Evolutionary conservation across 92 coral and sea anemone species (phyloP).

Genomic region (Epizoanthus illoricatus): DNA sequence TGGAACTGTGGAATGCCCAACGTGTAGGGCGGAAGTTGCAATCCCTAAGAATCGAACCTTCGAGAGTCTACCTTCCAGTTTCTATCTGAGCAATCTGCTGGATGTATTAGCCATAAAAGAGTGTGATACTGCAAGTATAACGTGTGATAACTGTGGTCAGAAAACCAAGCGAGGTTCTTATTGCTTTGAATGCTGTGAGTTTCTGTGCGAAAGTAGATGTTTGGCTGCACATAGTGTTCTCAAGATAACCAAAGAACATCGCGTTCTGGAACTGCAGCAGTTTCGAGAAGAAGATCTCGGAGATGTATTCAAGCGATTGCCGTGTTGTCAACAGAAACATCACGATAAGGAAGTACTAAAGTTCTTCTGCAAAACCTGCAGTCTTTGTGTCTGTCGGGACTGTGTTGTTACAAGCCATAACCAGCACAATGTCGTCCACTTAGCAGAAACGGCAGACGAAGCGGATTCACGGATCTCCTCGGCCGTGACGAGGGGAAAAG

Average conservation of each 20-base stretch:
- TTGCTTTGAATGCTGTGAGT: slow-evolving; percentile 46
- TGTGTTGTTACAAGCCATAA: slow-evolving; percentile 37
- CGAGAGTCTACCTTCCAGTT: slow-evolving; percentile 44
- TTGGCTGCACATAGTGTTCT: slow-evolving; percentile 39
- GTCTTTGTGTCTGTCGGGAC: slow-evolving; percentile 42
- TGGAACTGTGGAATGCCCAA: slow-evolving; percentile 40
- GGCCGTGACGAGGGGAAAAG: slow-evolving; percentile 14
- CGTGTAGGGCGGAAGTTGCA: slow-evolving; percentile 19
- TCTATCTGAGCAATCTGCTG: slow-evolving; percentile 49
- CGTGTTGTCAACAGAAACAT: slow-evolving; percentile 36
- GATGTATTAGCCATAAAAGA: slow-evolving; percentile 49
- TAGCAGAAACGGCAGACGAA: slow-evolving; percentile 34
- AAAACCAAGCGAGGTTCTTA: slow-evolving; percentile 38
- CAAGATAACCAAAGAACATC: slow-evolving; percentile 17
- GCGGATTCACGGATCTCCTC: not conserved
- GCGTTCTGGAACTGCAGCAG: slow-evolving; percentile 36
- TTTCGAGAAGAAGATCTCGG: slow-evolving; percentile 26
- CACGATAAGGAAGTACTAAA: slow-evolving; percentile 46
- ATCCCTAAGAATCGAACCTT: slow-evolving; percentile 35
- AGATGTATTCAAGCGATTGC: slow-evolving; percentile 39
- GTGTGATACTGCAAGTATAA: slow-evolving; percentile 25
- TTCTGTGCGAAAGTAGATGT: slow-evolving; percentile 39
- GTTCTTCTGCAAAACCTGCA: slow-evolving; percentile 43
- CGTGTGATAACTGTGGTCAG: slow-evolving; percentile 42
- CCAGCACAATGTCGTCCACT: slow-evolving; percentile 38